These are phyloP conservation scores for Dryomyza anilis DNA, from an alignment of 2,888 invertebrate genomes.

Conservation along the genomic window DNA sequence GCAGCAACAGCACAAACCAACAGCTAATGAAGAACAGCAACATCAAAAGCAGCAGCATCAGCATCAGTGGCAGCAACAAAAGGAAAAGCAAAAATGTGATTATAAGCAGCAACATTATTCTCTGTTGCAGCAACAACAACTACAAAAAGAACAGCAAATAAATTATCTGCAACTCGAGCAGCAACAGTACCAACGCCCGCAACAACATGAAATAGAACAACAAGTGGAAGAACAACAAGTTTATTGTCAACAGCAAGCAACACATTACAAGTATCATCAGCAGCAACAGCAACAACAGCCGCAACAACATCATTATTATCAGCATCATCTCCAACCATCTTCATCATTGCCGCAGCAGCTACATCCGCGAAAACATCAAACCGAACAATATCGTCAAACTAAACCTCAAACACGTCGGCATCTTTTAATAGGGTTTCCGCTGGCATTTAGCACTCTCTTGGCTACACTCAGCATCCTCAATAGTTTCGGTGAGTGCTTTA, in stretches of 20 bases:
- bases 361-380: too few relatives aligned
- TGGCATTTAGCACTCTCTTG: constrained; percentile 2
- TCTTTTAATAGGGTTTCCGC: constrained; percentile 10
- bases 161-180: too few relatives aligned
- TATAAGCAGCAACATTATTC: neutral
- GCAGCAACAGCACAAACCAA: neutral
- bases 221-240: too few relatives aligned
- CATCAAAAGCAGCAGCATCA: neutral
- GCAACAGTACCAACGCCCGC: neutral
- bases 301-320: too few relatives aligned
- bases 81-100: neutral
- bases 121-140: neutral
- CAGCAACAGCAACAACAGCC: too few relatives aligned
- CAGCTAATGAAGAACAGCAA: neutral
- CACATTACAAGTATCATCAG: too few relatives aligned
- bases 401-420: neutral
- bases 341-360: too few relatives aligned
- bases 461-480: neutral
- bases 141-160: neutral
- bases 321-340: too few relatives aligned
- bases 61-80: neutral
- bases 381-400: too few relatives aligned
- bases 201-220: too few relatives aligned
- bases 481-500: constrained; percentile 1
- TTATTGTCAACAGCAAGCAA: too few relatives aligned